Evolutionary conservation across 1,140 invertebrate genomes (phyloP), one percentile per base, ranked within the genome.

Genomic region (Zaprionus inermis): DNA sequence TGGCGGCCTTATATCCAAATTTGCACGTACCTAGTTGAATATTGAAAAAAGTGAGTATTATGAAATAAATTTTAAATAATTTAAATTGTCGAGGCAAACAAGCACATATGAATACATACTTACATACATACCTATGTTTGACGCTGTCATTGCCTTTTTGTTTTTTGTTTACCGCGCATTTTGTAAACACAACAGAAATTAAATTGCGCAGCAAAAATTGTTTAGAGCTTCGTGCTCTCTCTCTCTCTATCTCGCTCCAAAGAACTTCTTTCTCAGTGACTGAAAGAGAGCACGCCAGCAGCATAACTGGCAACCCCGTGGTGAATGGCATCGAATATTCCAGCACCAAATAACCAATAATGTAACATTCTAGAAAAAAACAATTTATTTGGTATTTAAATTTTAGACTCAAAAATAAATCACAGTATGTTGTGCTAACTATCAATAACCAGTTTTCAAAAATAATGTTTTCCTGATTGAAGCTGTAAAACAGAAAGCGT

Each of bases 131-230:
- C 3, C 12, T 76, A 65, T 86, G 84, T 86, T 88, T 86, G 83
- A 64, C 66, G 84, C 49, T 78, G 63, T 74, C 64, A 64, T 57
- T 76, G 61, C 63, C 49, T 70, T 66, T 65, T 54, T 67, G 28
- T 77, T 79, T 88, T 89, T 88, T 86, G 79, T 88, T 88, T 89
- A 88, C 70, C 84, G 83, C 83, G 84, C 79, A 88, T 72, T 88
- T 88, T 88, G 79, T 83, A 80, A 88, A 88, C 69, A 81, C 52
- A 89, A 79, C 76, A 77, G 70, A 83, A 88, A 83, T 89, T 85
- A 58, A 88, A 88, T 89, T 88, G 83, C 83, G 83, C 83, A 89
- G 83, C 77, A 79, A 88, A 79, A 70, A 72, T 89, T 74, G 36
- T 1, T 22, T 20, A 74, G 55, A 76, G 76, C 57, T 78, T 63